Percentiles rank a stretch among this genome's conserved stretches.
Evolutionary conservation across 2,888 invertebrate genomes (phyloP).

Genomic region (Chrysomela aeneicollis): DNA sequence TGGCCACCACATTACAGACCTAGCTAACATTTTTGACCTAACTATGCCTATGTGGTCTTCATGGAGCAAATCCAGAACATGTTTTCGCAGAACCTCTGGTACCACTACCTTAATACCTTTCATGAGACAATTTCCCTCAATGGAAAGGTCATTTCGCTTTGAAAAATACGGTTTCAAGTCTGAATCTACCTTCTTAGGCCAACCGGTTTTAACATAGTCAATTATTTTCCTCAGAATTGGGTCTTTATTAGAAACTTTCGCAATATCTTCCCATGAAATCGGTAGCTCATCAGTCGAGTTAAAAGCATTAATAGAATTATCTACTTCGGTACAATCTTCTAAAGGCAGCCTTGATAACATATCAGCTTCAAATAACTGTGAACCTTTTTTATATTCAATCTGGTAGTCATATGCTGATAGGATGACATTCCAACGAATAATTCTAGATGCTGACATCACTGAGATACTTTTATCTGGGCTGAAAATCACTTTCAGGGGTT

Average conservation of each 20-base stretch:
- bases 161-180: slow-evolving; percentile 25
- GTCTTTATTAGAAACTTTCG: slow-evolving; percentile 18
- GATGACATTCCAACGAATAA: slow-evolving; percentile 31
- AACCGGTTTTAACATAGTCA: slow-evolving; percentile 22
- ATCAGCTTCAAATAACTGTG: slow-evolving; percentile 24
- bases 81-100: slow-evolving; percentile 12
- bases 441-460: slow-evolving; percentile 29
- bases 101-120: slow-evolving; percentile 13
- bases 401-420: slow-evolving; percentile 33
- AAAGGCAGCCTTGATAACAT: slow-evolving; percentile 28
- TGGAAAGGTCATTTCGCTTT: slow-evolving; percentile 25
- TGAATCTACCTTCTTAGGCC: slow-evolving; percentile 26
- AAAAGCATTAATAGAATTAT: slow-evolving; percentile 22
- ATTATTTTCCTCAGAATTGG: slow-evolving; percentile 24
- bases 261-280: slow-evolving; percentile 21
- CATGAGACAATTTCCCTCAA: slow-evolving; percentile 20
- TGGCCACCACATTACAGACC: slow-evolving; percentile 24
- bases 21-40: slow-evolving; percentile 24
- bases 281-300: slow-evolving; percentile 22
- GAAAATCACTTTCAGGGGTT: slow-evolving; percentile 36
- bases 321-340: slow-evolving; percentile 6
- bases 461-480: slow-evolving; percentile 29
- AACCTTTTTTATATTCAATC: slow-evolving; percentile 25
- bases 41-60: slow-evolving; percentile 23
- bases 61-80: slow-evolving; percentile 23